A percentile compares a stretch with the other conserved stretches of the same genome.
These are phyloP conservation scores for Sarcophaga subvicina DNA, from an alignment of 2,888 invertebrate species.

Conservation along the genomic window DNA sequence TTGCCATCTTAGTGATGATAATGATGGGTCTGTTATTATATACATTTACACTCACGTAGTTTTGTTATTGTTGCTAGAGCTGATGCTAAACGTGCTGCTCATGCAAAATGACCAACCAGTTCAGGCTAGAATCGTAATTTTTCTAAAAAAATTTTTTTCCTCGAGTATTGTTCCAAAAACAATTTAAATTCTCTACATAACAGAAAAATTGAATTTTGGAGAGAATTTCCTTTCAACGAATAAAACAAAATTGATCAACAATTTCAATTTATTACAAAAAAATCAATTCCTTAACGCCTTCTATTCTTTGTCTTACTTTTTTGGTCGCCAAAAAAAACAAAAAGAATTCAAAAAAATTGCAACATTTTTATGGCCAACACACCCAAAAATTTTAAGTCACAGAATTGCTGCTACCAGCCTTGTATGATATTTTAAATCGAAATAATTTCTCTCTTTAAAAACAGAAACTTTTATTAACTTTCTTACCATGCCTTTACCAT, in stretches of 20 bases:
- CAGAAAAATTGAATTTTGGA: neutral
- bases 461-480: conserved; percentile 25
- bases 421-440: neutral
- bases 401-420: neutral
- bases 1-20: conserved; percentile 13
- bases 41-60: neutral
- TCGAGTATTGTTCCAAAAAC: conserved; percentile 9
- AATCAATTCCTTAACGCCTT: too few species aligned
- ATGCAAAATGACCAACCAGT: conserved; percentile 53
- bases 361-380: neutral
- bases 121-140: conserved; percentile 17
- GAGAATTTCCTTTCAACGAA: too few species aligned
- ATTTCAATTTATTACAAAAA: too few species aligned
- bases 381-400: neutral
- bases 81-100: conserved; percentile 44
- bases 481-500: neutral
- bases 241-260: too few species aligned
- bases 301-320: too few species aligned
- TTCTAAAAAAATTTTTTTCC: neutral
- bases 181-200: neutral
- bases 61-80: conserved; percentile 32
- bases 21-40: neutral
- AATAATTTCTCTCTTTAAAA: conserved; percentile 35
- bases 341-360: too few species aligned
- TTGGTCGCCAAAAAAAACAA: too few species aligned